Conservation (phyloP, 2,797 vertebrate species). For the Myotis myotis region DNA sequence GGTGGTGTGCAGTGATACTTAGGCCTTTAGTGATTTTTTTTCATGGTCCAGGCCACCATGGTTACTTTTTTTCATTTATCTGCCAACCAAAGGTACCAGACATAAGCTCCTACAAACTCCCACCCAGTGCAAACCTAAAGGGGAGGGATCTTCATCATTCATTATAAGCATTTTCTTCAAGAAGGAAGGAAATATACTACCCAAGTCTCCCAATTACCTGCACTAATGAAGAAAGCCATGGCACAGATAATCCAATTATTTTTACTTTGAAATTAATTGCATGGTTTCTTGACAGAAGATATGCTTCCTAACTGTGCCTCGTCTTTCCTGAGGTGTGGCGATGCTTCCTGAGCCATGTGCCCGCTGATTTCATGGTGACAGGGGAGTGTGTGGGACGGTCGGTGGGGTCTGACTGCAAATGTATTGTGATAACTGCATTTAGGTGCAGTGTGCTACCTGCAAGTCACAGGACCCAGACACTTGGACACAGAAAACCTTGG, state of each 20-base stretch:
- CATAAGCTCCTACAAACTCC: not conserved
- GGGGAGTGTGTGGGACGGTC: not conserved
- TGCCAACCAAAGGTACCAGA: not conserved
- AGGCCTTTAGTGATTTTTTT: not conserved
- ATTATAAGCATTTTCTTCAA: slow-evolving; percentile 1
- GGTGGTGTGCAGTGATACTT: not conserved
- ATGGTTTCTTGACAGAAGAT: slow-evolving; percentile 29
- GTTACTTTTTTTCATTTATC: not conserved
- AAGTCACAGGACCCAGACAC: not conserved
- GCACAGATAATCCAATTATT: slow-evolving; percentile 70
- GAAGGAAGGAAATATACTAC: slow-evolving; percentile 56
- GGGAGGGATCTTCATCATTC: not conserved
- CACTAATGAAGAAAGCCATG: slow-evolving; percentile 64
- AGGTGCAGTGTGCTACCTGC: not conserved
- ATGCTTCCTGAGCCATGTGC: not conserved
- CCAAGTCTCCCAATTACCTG: slow-evolving; percentile 66
- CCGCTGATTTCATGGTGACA: not conserved
- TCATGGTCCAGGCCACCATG: not conserved
- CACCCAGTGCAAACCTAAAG: not conserved
- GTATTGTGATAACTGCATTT: not conserved
- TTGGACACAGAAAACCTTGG: not conserved
- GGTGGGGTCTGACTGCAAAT: not conserved
- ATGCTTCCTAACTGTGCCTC: not conserved
- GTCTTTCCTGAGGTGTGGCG: not conserved
- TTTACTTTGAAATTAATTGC: slow-evolving; percentile 72